Base-by-base conservation (phyloP, 2,888 invertebrate species). In the Anthrax anthrax region DNA sequence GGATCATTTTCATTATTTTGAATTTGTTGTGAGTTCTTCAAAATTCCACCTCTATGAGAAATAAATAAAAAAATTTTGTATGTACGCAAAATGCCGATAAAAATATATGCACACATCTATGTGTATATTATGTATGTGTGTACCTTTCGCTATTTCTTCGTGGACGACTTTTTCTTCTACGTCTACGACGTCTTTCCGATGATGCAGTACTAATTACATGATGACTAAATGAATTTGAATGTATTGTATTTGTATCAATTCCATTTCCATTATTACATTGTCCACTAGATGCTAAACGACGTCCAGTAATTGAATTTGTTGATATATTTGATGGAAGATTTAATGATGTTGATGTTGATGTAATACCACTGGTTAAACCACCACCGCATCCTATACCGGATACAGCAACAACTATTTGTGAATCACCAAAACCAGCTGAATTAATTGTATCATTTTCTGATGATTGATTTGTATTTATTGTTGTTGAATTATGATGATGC, bases 191-290 rank as follows among this genome's bases (percentile, higher is more conserved):
- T 6, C 67, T 57, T 48, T 67, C 65, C 32, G 67, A 65, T 10
- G 67, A 66, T 3, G 67, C 64, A 37, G 67, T 65, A 45, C 63
- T 63, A 37, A 66, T 54, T 29, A 67, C 65, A 56, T 65, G 66
- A 45, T 66, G 66, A 50, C 65, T 67, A 4, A 66, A 56, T 3
- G 66, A 65, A 52, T 64, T 65, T 48, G 56, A 16, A 18, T 27
- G 16, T 8, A 16, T 38, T n/a, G 47, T 37, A 10, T 36, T 23
- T 16, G 18, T 27, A 12, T 16, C 12, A 6, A 23, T 23, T 8
- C 5, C 41, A 39, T 18, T 45, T n/a, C 4, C 37, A 45, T 23
- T 23, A 23, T 8, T 6, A 6, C 8, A 19, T 42, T 51, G 53
- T 12, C 64, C 65, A 49, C 64, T 64, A 29, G 58, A 55, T 17